Evolutionary conservation across 1,140 invertebrate species (phyloP).

Genomic region (Drosophila trapezifrons): DNA sequence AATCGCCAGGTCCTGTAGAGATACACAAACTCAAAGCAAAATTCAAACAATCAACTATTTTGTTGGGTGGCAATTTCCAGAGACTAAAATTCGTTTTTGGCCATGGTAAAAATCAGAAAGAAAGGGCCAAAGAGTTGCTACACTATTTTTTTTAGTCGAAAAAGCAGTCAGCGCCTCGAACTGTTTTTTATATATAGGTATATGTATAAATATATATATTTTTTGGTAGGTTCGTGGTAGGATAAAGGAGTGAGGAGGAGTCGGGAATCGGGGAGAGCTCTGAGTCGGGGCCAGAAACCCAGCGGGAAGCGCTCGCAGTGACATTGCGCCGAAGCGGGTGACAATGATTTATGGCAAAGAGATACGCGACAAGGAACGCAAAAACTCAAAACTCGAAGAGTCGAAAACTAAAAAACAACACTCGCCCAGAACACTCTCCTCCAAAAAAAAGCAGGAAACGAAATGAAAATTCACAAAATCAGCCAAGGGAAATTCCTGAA

Average conservation of each 20-base stretch:
- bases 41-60: not conserved
- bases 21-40: not conserved
- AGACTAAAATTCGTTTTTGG: conserved; percentile 46
- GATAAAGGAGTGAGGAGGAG: conserved; percentile 11
- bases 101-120: conserved; percentile 6
- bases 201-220: not conserved
- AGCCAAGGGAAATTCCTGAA: conserved; percentile 21
- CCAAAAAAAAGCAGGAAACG: conserved; percentile 23
- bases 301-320: conserved; percentile 81
- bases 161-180: conserved; percentile 29
- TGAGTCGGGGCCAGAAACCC: conserved; percentile 55
- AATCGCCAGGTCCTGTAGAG: conserved; percentile 6
- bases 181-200: conserved; percentile 15
- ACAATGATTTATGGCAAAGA: conserved; percentile 84
- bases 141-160: conserved; percentile 24
- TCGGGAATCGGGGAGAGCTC: conserved; percentile 11
- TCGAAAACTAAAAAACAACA: conserved; percentile 45
- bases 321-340: conserved; percentile 82
- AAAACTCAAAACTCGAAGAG: conserved; percentile 64
- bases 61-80: conserved; percentile 58
- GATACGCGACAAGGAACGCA: conserved; percentile 81
- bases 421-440: conserved; percentile 29
- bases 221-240: conserved; percentile 40
- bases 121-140: conserved; percentile 17
- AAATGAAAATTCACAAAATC: conserved; percentile 27